Percentiles rank a stretch among this genome's conserved stretches.
Conservation (phyloP, 2,113 vertebrate genomes). For the Caretta caretta region DNA sequence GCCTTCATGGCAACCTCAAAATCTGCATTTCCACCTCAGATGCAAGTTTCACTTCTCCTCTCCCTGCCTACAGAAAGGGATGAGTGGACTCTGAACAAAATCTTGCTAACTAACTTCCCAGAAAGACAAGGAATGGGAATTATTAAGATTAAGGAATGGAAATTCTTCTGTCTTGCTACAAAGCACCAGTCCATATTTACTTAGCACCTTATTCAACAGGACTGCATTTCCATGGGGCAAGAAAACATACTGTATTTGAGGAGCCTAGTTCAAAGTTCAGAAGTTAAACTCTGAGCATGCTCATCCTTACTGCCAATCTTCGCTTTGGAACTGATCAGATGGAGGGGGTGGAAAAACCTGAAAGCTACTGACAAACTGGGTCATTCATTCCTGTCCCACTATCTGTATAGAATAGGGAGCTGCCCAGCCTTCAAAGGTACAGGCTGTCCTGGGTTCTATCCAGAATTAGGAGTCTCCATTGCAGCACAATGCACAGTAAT, state of each 20-base stretch:
- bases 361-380: background rate
- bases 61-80: constrained; percentile 1
- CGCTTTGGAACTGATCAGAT: background rate
- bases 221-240: background rate
- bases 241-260: constrained; percentile 2
- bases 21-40: background rate
- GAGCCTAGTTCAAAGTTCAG: background rate
- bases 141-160: constrained; percentile 13
- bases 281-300: background rate
- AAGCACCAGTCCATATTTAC: constrained; percentile 20
- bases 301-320: background rate
- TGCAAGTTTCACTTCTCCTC: constrained; percentile 22
- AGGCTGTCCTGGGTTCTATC: background rate
- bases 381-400: background rate
- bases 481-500: background rate
- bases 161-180: constrained; percentile 19
- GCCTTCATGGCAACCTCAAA: background rate
- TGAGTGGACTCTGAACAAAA: background rate
- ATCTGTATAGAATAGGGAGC: background rate
- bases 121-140: constrained; percentile 21
- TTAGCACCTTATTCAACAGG: background rate
- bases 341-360: background rate
- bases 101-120: background rate
- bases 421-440: background rate
- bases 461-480: background rate